phyloP scores from a whole-genome alignment of 2,113 vertebrate species.

The Falco punctatus region DNA sequence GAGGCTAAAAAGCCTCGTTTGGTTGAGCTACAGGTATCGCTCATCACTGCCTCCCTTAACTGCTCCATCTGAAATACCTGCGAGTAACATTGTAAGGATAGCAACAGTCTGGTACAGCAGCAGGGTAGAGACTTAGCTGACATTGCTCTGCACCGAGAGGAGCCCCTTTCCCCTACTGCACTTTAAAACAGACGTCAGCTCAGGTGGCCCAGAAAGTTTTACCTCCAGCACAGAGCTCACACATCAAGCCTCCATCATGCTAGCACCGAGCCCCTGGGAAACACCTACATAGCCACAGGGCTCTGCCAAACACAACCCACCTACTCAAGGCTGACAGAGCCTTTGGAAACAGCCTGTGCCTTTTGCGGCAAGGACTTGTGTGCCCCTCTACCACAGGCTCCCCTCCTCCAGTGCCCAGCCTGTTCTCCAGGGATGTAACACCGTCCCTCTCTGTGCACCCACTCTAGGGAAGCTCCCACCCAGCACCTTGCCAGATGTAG shows the following conservation, averaged over 20 bases:
- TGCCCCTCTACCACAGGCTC: neutral
- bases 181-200: neutral
- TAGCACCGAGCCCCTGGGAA: neutral
- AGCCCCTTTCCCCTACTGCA: neutral
- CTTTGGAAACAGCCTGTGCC: neutral
- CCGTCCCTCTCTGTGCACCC: neutral
- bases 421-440: neutral
- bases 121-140: neutral
- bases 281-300: neutral
- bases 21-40: neutral
- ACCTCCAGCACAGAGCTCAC: neutral
- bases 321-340: neutral
- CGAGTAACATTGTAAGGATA: neutral
- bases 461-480: neutral
- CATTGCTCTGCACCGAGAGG: neutral
- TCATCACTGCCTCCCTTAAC: neutral
- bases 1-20: neutral
- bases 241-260: neutral
- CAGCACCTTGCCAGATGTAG: neutral
- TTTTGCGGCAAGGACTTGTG: no score
- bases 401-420: neutral
- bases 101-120: neutral
- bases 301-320: neutral
- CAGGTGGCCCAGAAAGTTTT: neutral
- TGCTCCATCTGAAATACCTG: neutral